Evolutionary conservation across 2,888 invertebrate species (phyloP).

Genomic region (Sphaerophoria taeniata): DNA sequence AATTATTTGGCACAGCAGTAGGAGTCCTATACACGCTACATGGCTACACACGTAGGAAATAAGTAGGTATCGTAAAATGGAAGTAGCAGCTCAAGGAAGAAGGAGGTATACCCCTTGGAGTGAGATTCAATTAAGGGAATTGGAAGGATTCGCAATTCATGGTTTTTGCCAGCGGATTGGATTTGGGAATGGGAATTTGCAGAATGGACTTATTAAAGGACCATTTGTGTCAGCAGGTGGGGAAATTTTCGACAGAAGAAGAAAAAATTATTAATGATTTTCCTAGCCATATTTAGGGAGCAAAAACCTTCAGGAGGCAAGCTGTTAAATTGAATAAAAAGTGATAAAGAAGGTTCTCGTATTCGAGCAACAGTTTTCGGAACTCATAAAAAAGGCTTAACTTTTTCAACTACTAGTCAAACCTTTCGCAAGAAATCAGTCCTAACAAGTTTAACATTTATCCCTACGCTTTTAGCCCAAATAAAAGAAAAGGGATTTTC

Average conservation of each 20-base stretch:
- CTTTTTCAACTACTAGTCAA: not conserved
- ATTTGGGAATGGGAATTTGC: not conserved
- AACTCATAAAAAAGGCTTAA: slow-evolving; percentile 1
- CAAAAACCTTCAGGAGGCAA: too few relatives aligned
- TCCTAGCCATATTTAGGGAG: too few relatives aligned
- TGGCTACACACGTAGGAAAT: not conserved
- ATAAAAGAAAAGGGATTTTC: not conserved
- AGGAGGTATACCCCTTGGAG: slow-evolving; percentile 22
- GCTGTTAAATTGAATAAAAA: too few relatives aligned
- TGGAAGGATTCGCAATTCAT: slow-evolving; percentile 50
- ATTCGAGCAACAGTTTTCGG: too few relatives aligned
- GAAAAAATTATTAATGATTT: too few relatives aligned
- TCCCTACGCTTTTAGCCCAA: too few relatives aligned
- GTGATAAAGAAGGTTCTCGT: too few relatives aligned
- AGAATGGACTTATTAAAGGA: slow-evolving; percentile 21
- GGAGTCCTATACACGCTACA: not conserved
- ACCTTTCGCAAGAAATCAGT: not conserved
- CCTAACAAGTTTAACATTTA: slow-evolving; percentile 4
- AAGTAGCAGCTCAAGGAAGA: slow-evolving; percentile 29
- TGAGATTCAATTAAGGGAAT: slow-evolving; percentile 69
- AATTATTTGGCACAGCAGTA: not conserved
- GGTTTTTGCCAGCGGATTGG: not conserved
- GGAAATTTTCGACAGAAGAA: too few relatives aligned
- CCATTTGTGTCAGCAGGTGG: slow-evolving; percentile 14
- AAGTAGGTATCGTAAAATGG: slow-evolving; percentile 1